These are phyloP conservation scores for Bothrops jararaca DNA, from an alignment of 2,113 vertebrate genomes.

Conservation along the genomic window DNA sequence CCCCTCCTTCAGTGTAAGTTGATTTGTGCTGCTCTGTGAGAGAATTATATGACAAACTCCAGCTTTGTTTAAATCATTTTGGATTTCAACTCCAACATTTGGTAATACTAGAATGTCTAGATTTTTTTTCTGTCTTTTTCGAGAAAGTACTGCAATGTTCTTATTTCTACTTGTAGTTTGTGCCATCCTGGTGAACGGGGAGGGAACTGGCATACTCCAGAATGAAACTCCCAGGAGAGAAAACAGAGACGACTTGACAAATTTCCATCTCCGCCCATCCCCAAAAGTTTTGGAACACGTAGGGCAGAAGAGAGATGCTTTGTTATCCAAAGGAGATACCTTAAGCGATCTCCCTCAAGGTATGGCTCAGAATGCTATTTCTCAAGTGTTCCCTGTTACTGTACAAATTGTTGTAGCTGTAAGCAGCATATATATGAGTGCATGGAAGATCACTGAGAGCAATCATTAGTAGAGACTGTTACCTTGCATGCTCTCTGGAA, in stretches of 20 bases:
- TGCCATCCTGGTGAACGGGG: background rate
- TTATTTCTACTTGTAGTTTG: background rate
- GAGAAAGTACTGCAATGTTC: background rate
- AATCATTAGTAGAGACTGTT: background rate
- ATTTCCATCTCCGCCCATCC: background rate
- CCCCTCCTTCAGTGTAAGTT: background rate
- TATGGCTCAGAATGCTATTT: background rate
- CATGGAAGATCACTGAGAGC: background rate
- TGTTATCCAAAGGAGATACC: background rate
- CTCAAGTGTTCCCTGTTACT: no score
- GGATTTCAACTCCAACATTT: background rate
- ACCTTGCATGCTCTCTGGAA: background rate
- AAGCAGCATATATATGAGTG: background rate
- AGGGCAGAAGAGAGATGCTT: background rate
- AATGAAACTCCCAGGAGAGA: background rate
- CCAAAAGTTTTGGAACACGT: background rate
- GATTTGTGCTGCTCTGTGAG: background rate
- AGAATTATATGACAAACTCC: background rate
- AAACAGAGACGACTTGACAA: background rate
- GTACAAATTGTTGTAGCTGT: no score
- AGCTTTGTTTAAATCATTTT: no score
- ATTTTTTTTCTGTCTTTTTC: background rate
- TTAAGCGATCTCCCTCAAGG: background rate
- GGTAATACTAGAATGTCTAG: background rate
- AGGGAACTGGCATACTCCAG: conserved; percentile 29